Evolutionary conservation across 2,797 vertebrate species (phyloP).

Genomic region (Arrhamphus sclerolepis): DNA sequence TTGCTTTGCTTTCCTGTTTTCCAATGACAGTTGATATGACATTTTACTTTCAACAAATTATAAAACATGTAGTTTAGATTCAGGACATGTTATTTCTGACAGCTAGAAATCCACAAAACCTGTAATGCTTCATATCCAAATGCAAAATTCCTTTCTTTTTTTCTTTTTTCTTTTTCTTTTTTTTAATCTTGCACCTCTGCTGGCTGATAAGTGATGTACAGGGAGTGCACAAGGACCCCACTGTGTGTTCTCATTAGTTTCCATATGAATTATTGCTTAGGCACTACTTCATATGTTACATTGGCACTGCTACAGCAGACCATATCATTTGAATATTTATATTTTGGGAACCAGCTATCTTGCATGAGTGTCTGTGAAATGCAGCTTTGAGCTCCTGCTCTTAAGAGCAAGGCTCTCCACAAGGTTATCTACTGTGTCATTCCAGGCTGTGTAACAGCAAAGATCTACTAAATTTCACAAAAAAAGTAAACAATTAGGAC

Average conservation of each 20-base stretch:
- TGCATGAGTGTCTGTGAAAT: too few relatives aligned
- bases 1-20: too few relatives aligned
- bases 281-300: constrained; percentile 6
- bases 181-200: constrained; percentile 25
- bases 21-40: too few relatives aligned
- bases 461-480: too few relatives aligned
- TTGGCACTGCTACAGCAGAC: not conserved
- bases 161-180: constrained; percentile 27
- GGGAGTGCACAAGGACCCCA: not conserved
- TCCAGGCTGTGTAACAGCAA: too few relatives aligned
- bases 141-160: not conserved
- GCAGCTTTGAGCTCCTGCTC: not conserved
- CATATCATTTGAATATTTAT: constrained; percentile 10
- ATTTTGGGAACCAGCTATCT: too few relatives aligned
- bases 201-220: constrained; percentile 24
- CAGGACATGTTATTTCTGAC: not conserved
- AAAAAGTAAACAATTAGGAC: too few relatives aligned
- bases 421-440: too few relatives aligned
- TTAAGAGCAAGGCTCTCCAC: not conserved
- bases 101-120: not conserved
- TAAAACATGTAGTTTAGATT: not conserved
- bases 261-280: constrained; percentile 11
- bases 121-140: not conserved
- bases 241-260: constrained; percentile 11
- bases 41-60: too few relatives aligned